Evolutionary conservation across 2,888 invertebrate species (phyloP), one percentile per base, ranked within the genome.

Genomic region (Hypsopygia costalis): DNA sequence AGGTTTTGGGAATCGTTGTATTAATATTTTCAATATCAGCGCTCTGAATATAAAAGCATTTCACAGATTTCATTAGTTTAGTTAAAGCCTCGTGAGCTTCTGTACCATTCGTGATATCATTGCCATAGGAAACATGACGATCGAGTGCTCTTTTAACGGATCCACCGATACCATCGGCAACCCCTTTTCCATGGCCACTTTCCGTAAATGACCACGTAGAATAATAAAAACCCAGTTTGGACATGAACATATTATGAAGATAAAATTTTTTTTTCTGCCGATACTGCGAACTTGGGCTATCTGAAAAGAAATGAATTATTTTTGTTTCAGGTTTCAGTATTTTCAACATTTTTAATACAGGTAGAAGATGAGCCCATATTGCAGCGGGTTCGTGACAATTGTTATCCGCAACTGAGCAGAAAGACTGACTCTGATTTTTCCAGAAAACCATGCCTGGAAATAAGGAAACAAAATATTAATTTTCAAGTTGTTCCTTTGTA

Each of bases 131-230:
- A 10, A 42, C 28, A 12, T 29, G 16, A 7, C 29, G 11, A 29
- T 42, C 42, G 8, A 42, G 34, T 11, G 25, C n/a, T 30, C 43
- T 33, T 34, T 43, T 43, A 3, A 43, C 30, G 6, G 34, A 29
- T 3, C 43, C 38, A 16, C 38, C 34, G 12, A 43, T 34, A 1
- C 38, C 43, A 16, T 43, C 38, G 3, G 43, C 43, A 8, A 43
- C 34, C 2, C 43, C 27, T 32, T 43, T 43, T n/a, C 43, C 43
- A n/a, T n/a, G n/a, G n/a, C n/a, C n/a, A n/a, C n/a, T n/a, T n/a
- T n/a, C n/a, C n/a, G n/a, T n/a, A n/a, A 27, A 42, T 5, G 41
- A 43, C 43, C 43, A 43, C 9, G 38, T 38, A 6, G 37, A 20
- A 16, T 21, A 43, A 12, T 33, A 8, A n/a, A 38, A 20, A 16